Evolutionary conservation across 2,888 invertebrate species (phyloP), one percentile per base, ranked within the genome.

Genomic region (Stenodema calcarata): DNA sequence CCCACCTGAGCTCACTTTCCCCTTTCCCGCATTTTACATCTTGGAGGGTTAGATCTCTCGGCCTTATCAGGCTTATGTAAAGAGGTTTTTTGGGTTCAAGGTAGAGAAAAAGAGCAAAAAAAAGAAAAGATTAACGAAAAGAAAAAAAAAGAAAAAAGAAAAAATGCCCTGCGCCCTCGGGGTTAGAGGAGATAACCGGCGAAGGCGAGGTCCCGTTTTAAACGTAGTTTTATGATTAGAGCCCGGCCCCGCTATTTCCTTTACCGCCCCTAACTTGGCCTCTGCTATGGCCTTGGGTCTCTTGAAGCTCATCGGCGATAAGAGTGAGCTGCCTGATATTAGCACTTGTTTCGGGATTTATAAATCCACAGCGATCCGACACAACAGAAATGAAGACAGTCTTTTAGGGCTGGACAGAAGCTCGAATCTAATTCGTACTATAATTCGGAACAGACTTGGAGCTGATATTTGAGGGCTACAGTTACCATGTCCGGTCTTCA

Each of bases 41-140:
- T 78, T 44, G 44, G 44, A 16, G 42, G 78, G 78, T 12, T n/a
- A 42, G 78, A 78, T 35, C 27, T 44, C 62, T 23, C 62, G 16
- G 44, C 41, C 78, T 78, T 78, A 78, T 78, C 78, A 44, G 78
- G 78, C 41, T 78, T 78, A 78, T 78, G 44, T 44, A 78, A 78
- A 41, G 44, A 78, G 27, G 78, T 41, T 78, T 78, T 35, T 41
- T 35, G 73, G 30, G 30, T 73, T 62, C 62, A 23, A 62, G 62
- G 62, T 62, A 62, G 23, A 62, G n/a, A n/a, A 47, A 7, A 12
- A 18, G 27, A 18, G 23, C 23, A 23, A 62, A 12, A 62, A 23
- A 11, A 18, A 23, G 23, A 23, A 62, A 62, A 62, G 9, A 23
- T n/a, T n/a, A n/a, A n/a, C n/a, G n/a, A 47, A 7, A 12, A 18